Base-by-base conservation (phyloP, 2,888 invertebrate species). In the Tanaodytes sp. region DNA sequence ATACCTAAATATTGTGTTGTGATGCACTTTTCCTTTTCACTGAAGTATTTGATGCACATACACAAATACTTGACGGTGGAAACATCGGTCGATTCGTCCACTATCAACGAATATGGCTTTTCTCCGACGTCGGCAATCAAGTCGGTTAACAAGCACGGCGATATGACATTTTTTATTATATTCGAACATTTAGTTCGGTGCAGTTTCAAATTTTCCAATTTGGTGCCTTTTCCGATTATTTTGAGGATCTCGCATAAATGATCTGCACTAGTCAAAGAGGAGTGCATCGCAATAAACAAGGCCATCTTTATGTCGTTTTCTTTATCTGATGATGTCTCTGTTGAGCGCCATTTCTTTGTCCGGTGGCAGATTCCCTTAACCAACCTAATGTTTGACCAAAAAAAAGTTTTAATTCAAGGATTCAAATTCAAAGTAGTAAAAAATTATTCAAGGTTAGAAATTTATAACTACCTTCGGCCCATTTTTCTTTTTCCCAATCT, bases 51-150 rank as follows among this genome's bases (percentile, higher is more conserved):
- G n/a, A n/a, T n/a, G n/a, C n/a, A n/a, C n/a, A 74, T 33, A 2
- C 65, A 67, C 65, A 78, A 68, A 45, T 72, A 76, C 49, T 78
- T 76, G n/a, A 51, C 14, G 8, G 46, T 49, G 6, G 73, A 72
- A 6, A 77, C 57, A 43, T 76, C 75, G n/a, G 75, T 76, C 2
- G 74, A 76, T 55, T 76, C 74, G 42, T 77, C 75, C 2, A 76
- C 43, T 42, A 77, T 76, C 18, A 75, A 33, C 5, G 72, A 72
- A 49, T 68, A 77, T 23, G 65, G 57, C 27, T 63, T 31, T 5
- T 67, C 39, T 2, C 72, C 72, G 6, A 76, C 68, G 46, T 75
- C 77, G 11, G 61, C 37, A 14, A 73, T 48, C 3, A 77, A 62
- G 31, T 77, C 73, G 42, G 46, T 43, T 14, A 71, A 5, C 23